These are phyloP conservation scores for Enteromius treurensis DNA, from an alignment of 2,797 vertebrate genomes.

Conservation along the genomic window DNA sequence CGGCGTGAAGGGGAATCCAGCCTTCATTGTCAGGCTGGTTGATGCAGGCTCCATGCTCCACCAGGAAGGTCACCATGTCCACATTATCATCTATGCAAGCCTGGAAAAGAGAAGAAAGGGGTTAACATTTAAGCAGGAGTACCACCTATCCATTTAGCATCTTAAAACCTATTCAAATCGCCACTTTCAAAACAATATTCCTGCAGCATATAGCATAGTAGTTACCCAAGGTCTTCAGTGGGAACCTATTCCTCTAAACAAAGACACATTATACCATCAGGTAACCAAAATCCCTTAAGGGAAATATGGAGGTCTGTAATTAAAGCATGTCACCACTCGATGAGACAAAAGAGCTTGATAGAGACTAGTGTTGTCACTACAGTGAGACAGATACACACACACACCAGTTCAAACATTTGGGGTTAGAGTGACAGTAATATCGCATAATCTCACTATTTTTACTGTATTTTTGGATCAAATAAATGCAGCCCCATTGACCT, in stretches of 20 bases:
- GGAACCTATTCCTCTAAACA: constrained; percentile 39
- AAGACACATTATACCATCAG: constrained; percentile 32
- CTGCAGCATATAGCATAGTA: neutral
- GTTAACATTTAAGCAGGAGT: neutral
- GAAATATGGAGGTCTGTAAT: constrained; percentile 6
- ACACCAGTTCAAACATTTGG: neutral
- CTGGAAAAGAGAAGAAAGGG: constrained; percentile 69
- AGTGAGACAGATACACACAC: neutral
- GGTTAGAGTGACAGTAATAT: neutral
- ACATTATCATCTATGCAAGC: constrained; percentile 99
- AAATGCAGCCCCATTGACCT: neutral
- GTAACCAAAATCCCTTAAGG: constrained; percentile 25
- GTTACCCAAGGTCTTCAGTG: constrained; percentile 11
- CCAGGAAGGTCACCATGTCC: constrained; percentile 99
- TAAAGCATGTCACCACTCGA: constrained; percentile 39
- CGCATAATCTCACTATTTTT: neutral
- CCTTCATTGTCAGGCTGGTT: constrained; percentile 99
- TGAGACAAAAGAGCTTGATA: constrained; percentile 24
- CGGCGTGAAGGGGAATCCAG: constrained; percentile 99
- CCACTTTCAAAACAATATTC: neutral
- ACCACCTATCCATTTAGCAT: neutral
- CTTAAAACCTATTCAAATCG: constrained; percentile 1
- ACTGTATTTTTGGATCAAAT: neutral
- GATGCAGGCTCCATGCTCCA: constrained; percentile 96
- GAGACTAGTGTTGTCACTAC: neutral